A percentile compares a stretch with the other conserved stretches of the same genome.
phyloP scores from a whole-genome alignment of 2,113 vertebrate species.

The Rousettus leschenaultii region DNA sequence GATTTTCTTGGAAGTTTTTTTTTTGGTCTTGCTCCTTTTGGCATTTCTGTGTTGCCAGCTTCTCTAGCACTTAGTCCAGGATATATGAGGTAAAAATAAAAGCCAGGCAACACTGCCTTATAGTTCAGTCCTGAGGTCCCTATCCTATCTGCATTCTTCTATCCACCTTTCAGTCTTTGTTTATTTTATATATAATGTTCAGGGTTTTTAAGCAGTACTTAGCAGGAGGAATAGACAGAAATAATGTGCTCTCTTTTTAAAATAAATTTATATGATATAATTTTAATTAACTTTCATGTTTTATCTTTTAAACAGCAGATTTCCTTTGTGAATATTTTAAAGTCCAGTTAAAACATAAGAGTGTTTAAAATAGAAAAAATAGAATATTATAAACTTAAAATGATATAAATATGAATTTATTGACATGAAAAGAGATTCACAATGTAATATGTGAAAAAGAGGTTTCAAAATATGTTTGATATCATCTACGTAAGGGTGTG shows the following conservation, averaged over 20 bases:
- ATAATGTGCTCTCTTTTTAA: background rate
- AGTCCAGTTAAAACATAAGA: background rate
- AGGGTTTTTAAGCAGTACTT: background rate
- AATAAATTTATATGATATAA: background rate
- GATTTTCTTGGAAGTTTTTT: background rate
- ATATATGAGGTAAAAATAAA: background rate
- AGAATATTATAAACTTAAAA: background rate
- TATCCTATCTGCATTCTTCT: background rate
- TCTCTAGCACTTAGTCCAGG: background rate
- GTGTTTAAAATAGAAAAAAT: background rate
- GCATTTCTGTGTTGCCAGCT: background rate
- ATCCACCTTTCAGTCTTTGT: background rate
- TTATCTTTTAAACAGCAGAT: background rate
- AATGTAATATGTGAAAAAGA: background rate
- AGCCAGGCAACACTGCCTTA: background rate
- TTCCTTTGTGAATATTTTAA: constrained; percentile 3
- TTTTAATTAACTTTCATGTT: background rate
- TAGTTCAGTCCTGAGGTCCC: background rate
- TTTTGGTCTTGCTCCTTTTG: background rate
- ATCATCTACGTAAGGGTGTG: background rate
- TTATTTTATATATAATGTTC: background rate
- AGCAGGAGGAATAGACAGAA: background rate
- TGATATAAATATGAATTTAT: background rate
- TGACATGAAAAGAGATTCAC: background rate
- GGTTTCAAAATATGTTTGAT: background rate